Conservation (phyloP, 2,797 vertebrate genomes). For the Hypotaenidia philippensis region DNA sequence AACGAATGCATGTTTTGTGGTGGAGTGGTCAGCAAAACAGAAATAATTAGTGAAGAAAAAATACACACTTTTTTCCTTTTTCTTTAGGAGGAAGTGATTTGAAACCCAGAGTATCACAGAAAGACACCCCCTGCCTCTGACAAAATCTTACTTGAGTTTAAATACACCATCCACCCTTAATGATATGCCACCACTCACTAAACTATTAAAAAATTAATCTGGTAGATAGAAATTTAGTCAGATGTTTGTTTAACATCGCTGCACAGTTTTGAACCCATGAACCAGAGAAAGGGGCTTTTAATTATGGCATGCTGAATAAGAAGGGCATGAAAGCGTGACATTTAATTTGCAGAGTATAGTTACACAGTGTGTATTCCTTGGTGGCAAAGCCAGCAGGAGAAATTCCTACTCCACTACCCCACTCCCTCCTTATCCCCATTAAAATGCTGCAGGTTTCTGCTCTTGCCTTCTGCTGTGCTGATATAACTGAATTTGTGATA, state of each 20-base stretch:
- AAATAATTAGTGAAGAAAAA: background rate
- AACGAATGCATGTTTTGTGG: background rate
- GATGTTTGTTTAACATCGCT: background rate
- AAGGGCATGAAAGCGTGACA: background rate
- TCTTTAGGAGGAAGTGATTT: background rate
- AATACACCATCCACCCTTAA: background rate
- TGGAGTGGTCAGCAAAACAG: background rate
- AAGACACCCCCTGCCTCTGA: background rate
- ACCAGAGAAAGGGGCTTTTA: constrained; percentile 27
- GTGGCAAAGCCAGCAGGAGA: background rate
- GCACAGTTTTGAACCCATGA: background rate
- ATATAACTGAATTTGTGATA: background rate
- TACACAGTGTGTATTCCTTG: background rate
- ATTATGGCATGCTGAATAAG: background rate
- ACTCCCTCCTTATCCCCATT: background rate
- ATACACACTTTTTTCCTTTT: background rate
- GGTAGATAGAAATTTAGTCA: background rate
- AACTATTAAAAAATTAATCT: background rate
- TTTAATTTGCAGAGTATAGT: background rate
- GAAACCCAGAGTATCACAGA: background rate
- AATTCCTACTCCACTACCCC: background rate
- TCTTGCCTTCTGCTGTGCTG: background rate
- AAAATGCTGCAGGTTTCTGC: background rate
- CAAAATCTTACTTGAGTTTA: background rate
- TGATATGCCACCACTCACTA: background rate